phyloP scores from a whole-genome alignment of 2,797 vertebrate species.

The Malacoraja senta region DNA sequence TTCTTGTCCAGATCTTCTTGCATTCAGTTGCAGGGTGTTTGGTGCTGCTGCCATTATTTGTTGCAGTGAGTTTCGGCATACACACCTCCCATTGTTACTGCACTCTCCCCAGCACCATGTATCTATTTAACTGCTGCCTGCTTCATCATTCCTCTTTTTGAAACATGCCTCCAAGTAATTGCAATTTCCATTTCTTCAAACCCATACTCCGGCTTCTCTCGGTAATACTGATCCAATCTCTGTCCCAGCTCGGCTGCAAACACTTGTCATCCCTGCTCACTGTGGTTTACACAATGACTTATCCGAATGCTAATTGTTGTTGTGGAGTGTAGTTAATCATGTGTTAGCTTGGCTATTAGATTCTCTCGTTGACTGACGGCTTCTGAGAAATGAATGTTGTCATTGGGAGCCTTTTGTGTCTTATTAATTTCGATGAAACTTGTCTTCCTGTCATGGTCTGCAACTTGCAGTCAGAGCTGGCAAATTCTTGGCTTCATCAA shows the following conservation, averaged over 20 bases:
- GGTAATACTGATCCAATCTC: too few species aligned
- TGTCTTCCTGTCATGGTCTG: background rate
- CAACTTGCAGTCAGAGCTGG: background rate
- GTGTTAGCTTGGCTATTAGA: background rate
- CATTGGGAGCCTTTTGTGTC: constrained; percentile 1
- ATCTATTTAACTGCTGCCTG: background rate
- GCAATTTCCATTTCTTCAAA: background rate
- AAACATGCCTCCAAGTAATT: background rate
- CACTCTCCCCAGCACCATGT: background rate
- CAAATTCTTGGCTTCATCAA: background rate
- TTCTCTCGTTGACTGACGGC: background rate
- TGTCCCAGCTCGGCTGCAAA: background rate
- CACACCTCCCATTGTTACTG: background rate
- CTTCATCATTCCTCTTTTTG: background rate
- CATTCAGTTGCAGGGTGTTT: background rate
- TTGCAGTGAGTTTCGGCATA: too few species aligned
- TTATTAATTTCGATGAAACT: background rate
- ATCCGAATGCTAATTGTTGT: constrained; percentile 22
- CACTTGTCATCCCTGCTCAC: background rate
- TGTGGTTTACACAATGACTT: background rate
- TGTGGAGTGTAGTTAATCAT: background rate
- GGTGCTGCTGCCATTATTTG: background rate
- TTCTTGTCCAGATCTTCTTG: background rate
- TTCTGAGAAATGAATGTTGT: background rate
- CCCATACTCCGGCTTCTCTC: background rate